phyloP scores from a whole-genome alignment of 2,797 vertebrate species.

The Epinephelus awoara region DNA sequence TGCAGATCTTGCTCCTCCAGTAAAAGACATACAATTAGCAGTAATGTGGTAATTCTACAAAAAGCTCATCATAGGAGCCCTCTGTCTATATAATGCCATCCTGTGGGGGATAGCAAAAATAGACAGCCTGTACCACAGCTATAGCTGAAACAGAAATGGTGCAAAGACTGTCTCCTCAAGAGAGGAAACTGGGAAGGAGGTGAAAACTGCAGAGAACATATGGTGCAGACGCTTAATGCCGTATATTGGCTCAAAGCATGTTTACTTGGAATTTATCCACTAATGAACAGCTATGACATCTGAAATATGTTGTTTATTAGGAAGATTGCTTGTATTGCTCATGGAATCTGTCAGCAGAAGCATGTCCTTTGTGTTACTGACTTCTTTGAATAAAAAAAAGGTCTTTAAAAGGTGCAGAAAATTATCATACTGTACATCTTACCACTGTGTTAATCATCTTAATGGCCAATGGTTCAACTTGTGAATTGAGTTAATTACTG shows the following conservation, averaged over 20 bases:
- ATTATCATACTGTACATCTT: slow-evolving; percentile 3
- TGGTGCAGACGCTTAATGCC: slow-evolving; percentile 39
- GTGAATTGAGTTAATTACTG: slow-evolving; percentile 26
- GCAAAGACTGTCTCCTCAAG: slow-evolving; percentile 60
- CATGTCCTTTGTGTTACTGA: neutral
- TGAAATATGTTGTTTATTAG: slow-evolving; percentile 50
- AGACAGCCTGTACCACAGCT: slow-evolving; percentile 53
- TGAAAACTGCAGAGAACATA: slow-evolving; percentile 64
- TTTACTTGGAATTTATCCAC: slow-evolving; percentile 58
- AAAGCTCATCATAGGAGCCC: slow-evolving; percentile 54
- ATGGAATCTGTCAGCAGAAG: slow-evolving; percentile 32
- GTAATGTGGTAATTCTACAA: slow-evolving; percentile 61
- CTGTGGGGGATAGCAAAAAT: slow-evolving; percentile 74
- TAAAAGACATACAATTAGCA: slow-evolving; percentile 43
- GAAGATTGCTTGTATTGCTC: slow-evolving; percentile 14
- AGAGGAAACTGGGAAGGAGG: slow-evolving; percentile 51
- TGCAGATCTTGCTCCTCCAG: slow-evolving; percentile 33
- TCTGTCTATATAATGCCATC: slow-evolving; percentile 61
- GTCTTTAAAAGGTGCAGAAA: slow-evolving; percentile 4
- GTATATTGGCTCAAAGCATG: slow-evolving; percentile 56
- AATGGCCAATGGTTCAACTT: slow-evolving; percentile 17
- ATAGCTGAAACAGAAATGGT: slow-evolving; percentile 60
- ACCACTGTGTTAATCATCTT: neutral
- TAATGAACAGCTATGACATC: slow-evolving; percentile 53
- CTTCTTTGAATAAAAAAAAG: slow-evolving; percentile 23